Evolutionary conservation across 2,888 invertebrate species (phyloP).

Genomic region (Vannuccia rotundouncinata): DNA sequence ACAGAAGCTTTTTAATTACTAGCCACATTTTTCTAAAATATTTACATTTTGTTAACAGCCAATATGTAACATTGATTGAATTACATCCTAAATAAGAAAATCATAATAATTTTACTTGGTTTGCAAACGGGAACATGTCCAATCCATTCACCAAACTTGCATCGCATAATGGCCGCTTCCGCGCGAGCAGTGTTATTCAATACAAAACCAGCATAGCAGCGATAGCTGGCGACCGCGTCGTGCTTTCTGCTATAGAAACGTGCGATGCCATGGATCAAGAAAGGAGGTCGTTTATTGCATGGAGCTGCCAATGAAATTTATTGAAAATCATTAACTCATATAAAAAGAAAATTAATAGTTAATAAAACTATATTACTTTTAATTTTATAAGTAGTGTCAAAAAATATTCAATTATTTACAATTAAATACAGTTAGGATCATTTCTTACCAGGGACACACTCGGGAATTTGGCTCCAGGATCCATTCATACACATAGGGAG

Average conservation of each 20-base stretch:
- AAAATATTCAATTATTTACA: too few relatives aligned
- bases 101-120: background rate
- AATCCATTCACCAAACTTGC: background rate
- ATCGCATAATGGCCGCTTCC: background rate
- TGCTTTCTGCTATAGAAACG: background rate
- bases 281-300: background rate
- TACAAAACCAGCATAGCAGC: background rate
- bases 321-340: too few relatives aligned
- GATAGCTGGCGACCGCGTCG: background rate
- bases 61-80: background rate
- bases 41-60: background rate
- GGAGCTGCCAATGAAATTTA: too few relatives aligned
- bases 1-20: background rate
- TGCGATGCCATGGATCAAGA: background rate
- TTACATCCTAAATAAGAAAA: background rate
- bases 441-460: background rate
- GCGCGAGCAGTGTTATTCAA: background rate
- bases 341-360: too few relatives aligned
- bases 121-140: background rate
- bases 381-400: too few relatives aligned
- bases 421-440: too few relatives aligned
- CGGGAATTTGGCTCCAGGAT: background rate
- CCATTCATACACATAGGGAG: background rate
- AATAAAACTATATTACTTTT: too few relatives aligned
- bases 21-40: background rate